phyloP scores from a whole-genome alignment of 2,888 invertebrate genomes.

The Petrophora chlorosata region DNA sequence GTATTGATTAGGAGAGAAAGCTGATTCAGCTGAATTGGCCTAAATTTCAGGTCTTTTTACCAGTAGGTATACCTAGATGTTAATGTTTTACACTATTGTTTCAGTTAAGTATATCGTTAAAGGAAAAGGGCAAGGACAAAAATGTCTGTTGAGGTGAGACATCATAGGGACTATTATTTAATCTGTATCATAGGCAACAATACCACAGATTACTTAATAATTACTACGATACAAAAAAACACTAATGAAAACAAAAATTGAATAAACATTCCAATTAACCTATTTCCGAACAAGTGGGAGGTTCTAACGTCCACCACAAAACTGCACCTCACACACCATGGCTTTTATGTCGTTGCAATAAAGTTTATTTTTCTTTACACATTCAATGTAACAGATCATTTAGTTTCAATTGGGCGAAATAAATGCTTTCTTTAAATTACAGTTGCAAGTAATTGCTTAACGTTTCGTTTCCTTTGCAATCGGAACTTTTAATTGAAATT shows the following conservation, averaged over 20 bases:
- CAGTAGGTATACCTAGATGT: no score
- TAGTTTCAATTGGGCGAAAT: slow-evolving; percentile 21
- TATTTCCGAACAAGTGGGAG: slow-evolving; percentile 42
- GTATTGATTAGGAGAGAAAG: no score
- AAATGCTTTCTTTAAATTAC: slow-evolving; percentile 36
- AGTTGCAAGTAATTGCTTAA: slow-evolving; percentile 34
- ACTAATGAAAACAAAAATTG: slow-evolving; percentile 39
- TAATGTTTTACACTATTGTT: no score
- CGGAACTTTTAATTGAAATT: slow-evolving; percentile 36
- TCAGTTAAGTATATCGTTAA: no score
- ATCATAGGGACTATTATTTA: no score
- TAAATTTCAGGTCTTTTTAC: no score
- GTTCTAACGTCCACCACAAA: not conserved
- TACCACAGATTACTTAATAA: no score
- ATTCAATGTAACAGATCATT: not conserved
- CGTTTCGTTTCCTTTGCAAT: slow-evolving; percentile 24
- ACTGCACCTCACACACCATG: not conserved
- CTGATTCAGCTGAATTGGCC: no score
- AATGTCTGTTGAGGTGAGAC: no score
- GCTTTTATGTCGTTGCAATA: not conserved
- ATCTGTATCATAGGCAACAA: no score
- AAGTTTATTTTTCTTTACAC: slow-evolving; percentile 1
- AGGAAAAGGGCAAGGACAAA: no score
- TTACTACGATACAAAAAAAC: no score
- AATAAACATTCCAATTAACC: slow-evolving; percentile 53